phyloP scores from a whole-genome alignment of 2,797 vertebrate species.

The Fistularia commersonii region DNA sequence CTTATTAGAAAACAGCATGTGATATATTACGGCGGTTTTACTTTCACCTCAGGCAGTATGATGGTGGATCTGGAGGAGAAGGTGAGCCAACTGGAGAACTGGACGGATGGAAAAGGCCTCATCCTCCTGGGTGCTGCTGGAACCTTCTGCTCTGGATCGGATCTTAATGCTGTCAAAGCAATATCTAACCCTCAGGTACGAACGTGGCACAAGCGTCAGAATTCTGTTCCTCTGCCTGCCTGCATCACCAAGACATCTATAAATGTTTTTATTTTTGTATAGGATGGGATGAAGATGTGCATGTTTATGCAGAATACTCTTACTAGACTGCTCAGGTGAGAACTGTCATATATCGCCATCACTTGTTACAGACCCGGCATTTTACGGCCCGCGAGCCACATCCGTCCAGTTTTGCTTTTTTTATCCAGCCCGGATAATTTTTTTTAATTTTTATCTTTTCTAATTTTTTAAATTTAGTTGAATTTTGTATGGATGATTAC shows the following conservation, averaged over 20 bases:
- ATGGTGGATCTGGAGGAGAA: constrained; percentile 89
- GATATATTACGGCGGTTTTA: too few species aligned
- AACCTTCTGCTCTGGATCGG: constrained; percentile 93
- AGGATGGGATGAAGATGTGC: constrained; percentile 93
- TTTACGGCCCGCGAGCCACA: too few species aligned
- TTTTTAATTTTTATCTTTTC: too few species aligned
- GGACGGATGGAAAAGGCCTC: constrained; percentile 90
- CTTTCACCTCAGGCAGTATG: constrained; percentile 82
- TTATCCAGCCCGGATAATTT: too few species aligned
- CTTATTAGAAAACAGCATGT: neutral
- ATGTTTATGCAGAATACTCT: constrained; percentile 96
- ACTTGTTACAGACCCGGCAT: too few species aligned
- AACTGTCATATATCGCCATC: neutral
- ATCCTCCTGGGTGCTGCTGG: constrained; percentile 84
- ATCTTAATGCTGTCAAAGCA: constrained; percentile 85
- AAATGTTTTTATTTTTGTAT: constrained; percentile 34
- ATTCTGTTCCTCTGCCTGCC: neutral
- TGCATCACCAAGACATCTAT: neutral
- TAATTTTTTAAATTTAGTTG: too few species aligned
- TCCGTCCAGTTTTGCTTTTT: too few species aligned
- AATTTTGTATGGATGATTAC: too few species aligned
- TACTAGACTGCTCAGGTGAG: constrained; percentile 89
- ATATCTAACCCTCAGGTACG: constrained; percentile 80
- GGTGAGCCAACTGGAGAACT: constrained; percentile 86
- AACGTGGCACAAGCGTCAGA: neutral